Evolutionary conservation across 1,140 invertebrate species (phyloP), one percentile per base, ranked within the genome.

Genomic region (Eumeta japonica): DNA sequence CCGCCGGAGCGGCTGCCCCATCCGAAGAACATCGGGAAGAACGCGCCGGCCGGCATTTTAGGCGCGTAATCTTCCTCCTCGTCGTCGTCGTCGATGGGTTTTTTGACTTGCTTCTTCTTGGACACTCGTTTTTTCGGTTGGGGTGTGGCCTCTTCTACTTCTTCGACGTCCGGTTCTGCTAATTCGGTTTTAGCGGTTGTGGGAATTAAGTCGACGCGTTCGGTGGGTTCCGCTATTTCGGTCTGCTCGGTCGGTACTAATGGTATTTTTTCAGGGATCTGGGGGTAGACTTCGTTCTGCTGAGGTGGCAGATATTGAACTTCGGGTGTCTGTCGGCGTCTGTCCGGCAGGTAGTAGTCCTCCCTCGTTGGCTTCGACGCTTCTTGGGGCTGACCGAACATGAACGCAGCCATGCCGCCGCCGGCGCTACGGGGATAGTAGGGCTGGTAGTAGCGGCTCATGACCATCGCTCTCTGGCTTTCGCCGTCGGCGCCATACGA

Each of bases 21-120:
- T 1, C 74, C 72, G 36, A 84, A 83, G 47, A 80, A 74, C 52
- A 83, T 80, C 3, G 83, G 82, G 72, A 84, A 84, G 64, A 77
- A 83, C 1, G 78, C 76, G 27, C 78, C 79, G 33, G 50, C 29
- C 10, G 62, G 62, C 54, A 66, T 62, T 33, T 48, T 58, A 2
- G 62, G 58, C 16, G 45, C 29, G 37, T 47, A 4, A 58, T 68
- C 59, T 2, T 61, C 63, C 13, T 76, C 70, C 3, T 73, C 72
- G 17, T 75, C 65, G 0, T 68, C 73, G 5, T 61, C 65, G n/a
- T 68, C 67, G 24, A 76, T 61, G 11, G 67, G 64, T n/a, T 41
- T 55, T 34, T 62, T 67, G 0, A 60, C 62, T 37, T 65, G 61
- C 39, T 71, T 70, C 46, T 52, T 71, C 34, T 65, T 68, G 11